Evolutionary conservation across 2,797 vertebrate species (phyloP).

Genomic region (Sphenodon punctatus): DNA sequence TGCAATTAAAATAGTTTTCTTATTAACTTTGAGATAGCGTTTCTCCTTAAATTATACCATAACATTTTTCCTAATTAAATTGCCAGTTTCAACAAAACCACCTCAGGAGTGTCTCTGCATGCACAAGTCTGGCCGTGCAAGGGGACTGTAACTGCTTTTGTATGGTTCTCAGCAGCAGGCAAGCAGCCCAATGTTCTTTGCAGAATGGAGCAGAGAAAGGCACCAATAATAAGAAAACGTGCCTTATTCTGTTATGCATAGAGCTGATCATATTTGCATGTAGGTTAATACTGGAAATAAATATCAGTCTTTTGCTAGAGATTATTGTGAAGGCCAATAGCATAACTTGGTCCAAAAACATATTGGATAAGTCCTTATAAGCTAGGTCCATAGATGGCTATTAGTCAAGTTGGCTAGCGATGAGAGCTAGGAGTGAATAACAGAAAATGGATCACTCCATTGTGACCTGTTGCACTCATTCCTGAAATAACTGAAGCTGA

Average conservation of each 20-base stretch:
- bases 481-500: fast-evolving
- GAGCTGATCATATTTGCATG: too few relatives aligned
- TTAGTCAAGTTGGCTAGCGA: too few relatives aligned
- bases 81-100: constrained; percentile 60
- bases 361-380: too few relatives aligned
- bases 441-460: too few relatives aligned
- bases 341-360: too few relatives aligned
- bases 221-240: not conserved
- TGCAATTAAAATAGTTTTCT: constrained; percentile 72
- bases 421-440: too few relatives aligned
- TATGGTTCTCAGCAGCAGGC: not conserved
- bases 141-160: not conserved
- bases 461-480: too few relatives aligned
- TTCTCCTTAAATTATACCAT: constrained; percentile 58
- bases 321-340: too few relatives aligned
- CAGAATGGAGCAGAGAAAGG: not conserved
- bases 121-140: not conserved
- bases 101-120: not conserved
- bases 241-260: too few relatives aligned
- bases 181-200: not conserved
- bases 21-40: constrained; percentile 65
- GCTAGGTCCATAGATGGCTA: too few relatives aligned
- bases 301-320: too few relatives aligned
- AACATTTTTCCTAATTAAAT: constrained; percentile 63
- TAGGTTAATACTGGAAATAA: too few relatives aligned